Base-by-base conservation (phyloP, 2,797 vertebrate species). In the Typhlichthys subterraneus region DNA sequence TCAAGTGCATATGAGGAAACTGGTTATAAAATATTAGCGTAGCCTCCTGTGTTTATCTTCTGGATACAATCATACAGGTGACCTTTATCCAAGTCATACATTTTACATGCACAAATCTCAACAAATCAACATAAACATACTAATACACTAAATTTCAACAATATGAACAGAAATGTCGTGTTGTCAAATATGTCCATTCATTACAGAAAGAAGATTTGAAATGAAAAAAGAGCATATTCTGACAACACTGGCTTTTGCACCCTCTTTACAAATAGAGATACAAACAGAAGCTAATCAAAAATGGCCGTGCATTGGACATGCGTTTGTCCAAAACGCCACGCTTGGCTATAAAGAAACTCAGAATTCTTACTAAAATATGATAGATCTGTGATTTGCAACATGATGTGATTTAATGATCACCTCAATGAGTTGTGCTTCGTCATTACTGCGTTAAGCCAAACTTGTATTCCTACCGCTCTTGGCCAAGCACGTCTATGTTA, bases 381-480 rank as follows among this genome's bases (percentile, higher is more conserved):
- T 42, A 9, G 8, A 42, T 42, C 38, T 8, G 38, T 42, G 38
- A 42, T 42, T 42, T 42, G 38, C 9, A 9, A 42, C 38, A 42
- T 7, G 9, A 42, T 42, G 38, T 42, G 38, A 8, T 42, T 9
- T 42, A 42, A 42, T 42, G 5, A 42, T 42, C 14, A 12, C 57
- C 75, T 15, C 45, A 56, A 75, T 62, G 0, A 72, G 50, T 75
- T 77, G 50, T 59, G 66, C 75, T 65, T 75, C 76, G 81, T 72
- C 70, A 77, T 47, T 86, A 83, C 56, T 86, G 81, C 81, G 82
- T 89, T 86, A 81, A 70, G 54, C 75, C 70, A 67, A 84, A 88
- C 75, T 57, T 56, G 15, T 51, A 47, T 17, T 48, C 47, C 12
- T 13, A 69, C 54, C 15, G 52, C 74, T 78, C 73, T 77, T 72